Evolutionary conservation across 1,140 invertebrate genomes (phyloP).

Genomic region (Dendrolimus punctatus): DNA sequence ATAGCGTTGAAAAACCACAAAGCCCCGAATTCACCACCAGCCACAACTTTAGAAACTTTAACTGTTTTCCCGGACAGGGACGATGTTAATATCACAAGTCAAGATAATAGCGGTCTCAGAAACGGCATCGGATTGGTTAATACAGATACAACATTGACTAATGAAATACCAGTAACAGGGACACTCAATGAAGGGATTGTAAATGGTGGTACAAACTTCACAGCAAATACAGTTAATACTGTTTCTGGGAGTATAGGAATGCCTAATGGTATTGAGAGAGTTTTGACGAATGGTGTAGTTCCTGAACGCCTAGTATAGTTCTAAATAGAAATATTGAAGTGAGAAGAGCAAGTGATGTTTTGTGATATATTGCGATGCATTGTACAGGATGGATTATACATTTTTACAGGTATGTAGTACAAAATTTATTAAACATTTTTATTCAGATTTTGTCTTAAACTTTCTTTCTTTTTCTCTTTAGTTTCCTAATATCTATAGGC

Average conservation of each 20-base stretch:
- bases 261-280: conserved; percentile 6
- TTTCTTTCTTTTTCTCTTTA: no score
- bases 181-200: not conserved
- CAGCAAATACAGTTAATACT: no score
- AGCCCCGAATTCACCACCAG: conserved; percentile 7
- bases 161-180: no score
- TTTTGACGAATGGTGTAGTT: conserved; percentile 4
- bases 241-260: no score
- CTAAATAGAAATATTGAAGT: conserved; percentile 5
- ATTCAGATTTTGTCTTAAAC: no score
- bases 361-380: conserved; percentile 49
- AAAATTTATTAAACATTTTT: not conserved
- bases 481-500: no score
- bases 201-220: conserved; percentile 1
- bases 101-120: no score
- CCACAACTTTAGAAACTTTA: conserved; percentile 23
- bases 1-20: conserved; percentile 25
- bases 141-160: no score
- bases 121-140: no score
- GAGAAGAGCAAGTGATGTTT: conserved; percentile 20
- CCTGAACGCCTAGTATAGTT: not conserved
- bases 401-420: conserved; percentile 44
- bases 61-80: conserved; percentile 25
- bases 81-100: not conserved
- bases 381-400: conserved; percentile 51